Conservation (phyloP, 1,140 invertebrate species). For the Tribolium madens region DNA sequence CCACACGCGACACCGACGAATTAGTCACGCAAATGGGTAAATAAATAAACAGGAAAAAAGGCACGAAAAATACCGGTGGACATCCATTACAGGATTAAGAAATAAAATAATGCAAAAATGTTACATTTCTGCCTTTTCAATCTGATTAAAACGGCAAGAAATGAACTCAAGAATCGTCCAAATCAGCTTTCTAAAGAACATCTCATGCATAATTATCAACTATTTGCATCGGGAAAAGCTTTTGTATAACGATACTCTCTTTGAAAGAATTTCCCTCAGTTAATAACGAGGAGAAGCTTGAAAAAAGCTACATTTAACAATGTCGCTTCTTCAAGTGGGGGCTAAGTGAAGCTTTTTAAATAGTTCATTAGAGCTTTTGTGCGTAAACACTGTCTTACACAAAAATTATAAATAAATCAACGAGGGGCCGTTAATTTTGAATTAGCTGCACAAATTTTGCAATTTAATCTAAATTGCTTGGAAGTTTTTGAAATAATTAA, state of each 20-base stretch:
- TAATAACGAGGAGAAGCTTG: background rate
- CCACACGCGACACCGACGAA: conserved; percentile 16
- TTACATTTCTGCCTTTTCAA: too few species aligned
- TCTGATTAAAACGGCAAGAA: too few species aligned
- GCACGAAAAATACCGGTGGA: background rate
- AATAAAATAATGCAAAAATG: too few species aligned
- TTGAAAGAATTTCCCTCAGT: background rate
- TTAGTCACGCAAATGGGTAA: conserved; percentile 29
- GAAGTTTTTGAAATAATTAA: too few species aligned
- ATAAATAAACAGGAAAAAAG: conserved; percentile 26
- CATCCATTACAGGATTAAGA: background rate
- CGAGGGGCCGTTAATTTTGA: too few species aligned
- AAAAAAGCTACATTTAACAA: background rate
- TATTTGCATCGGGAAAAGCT: background rate
- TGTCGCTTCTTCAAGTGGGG: background rate
- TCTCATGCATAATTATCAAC: background rate
- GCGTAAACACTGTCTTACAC: too few species aligned
- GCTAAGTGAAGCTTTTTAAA: too few species aligned
- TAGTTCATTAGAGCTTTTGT: too few species aligned
- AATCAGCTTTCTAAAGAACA: background rate
- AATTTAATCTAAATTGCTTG: too few species aligned
- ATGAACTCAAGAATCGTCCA: too few species aligned
- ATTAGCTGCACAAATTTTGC: too few species aligned
- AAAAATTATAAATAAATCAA: too few species aligned
- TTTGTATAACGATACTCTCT: background rate